Base-by-base conservation (phyloP, 2,888 invertebrate genomes). In the Nasonovia ribisnigri region DNA sequence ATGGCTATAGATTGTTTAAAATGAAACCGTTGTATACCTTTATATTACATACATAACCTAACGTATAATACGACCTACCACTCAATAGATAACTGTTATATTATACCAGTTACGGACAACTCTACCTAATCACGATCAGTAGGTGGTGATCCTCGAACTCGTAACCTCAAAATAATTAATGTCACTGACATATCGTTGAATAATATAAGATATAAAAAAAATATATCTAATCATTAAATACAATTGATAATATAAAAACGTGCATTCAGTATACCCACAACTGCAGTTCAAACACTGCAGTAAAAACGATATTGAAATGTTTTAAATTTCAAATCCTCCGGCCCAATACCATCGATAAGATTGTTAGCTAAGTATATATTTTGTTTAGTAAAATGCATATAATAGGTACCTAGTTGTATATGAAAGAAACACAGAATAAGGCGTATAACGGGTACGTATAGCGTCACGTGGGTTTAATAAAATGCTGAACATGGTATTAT, bases 401-500 rank as follows among this genome's bases (percentile, higher is more conserved):
- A n/a, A n/a, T 26, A 84, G n/a, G n/a, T 43, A 84, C 13, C 43
- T 11, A 84, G 13, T 84, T 43, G 29, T 84, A 43, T 48, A 13
- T 24, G 26, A 51, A 90, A 90, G 36, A 90, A 57, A 46, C 20
- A 46, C 8, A 42, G 46, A 11, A 46, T 5, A 3, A 90, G 84
- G 91, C 77, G 84, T 84, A 51, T 13, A n/a, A 42, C 36, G 51
- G 42, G 26, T 36, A 91, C 84, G 91, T 84, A 51, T 36, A 36
- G 36, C 54, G 26, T 57, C 54, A 91, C 91, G 91, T 86, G 84
- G 84, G 91, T 86, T 86, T 91, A n/a, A 36, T 43, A 84, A 29
- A 84, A 26, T 86, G 67, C 92, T 92, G 67, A 92, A 43, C 16
- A 88, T 51, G 26, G 51, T 88, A 88, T 88, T 92, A 88, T 88